Percentiles rank a stretch among this genome's conserved stretches.
These are phyloP conservation scores for Masticophis lateralis DNA, from an alignment of 2,797 vertebrate species.

Conservation along the genomic window DNA sequence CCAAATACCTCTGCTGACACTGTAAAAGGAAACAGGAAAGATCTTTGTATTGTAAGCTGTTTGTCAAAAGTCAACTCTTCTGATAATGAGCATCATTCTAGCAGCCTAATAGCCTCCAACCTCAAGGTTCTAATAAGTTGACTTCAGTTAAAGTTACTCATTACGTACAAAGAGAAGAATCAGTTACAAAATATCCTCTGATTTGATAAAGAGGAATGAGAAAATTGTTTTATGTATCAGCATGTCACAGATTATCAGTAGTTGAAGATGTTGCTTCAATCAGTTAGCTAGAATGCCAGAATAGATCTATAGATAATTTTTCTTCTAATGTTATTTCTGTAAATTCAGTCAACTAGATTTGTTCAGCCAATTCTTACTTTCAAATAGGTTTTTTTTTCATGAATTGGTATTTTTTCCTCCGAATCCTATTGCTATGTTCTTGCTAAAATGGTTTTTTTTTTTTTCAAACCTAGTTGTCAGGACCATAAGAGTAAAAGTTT, in stretches of 20 bases:
- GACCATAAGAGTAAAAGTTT: neutral
- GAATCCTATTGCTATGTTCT: neutral
- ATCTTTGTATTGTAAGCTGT: conserved; percentile 24
- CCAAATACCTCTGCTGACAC: conserved; percentile 36
- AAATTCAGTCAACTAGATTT: neutral
- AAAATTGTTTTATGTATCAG: neutral
- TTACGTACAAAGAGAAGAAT: neutral
- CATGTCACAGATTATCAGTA: neutral
- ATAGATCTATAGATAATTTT: neutral
- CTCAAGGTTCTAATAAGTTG: conserved; percentile 28
- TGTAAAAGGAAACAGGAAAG: conserved; percentile 32
- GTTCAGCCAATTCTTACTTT: neutral
- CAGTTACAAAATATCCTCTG: conserved; percentile 2
- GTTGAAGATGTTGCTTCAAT: neutral
- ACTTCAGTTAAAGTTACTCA: conserved; percentile 13
- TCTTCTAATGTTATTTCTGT: neutral
- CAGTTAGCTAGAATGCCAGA: neutral
- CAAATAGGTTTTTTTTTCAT: neutral
- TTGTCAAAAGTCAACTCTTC: conserved; percentile 19
- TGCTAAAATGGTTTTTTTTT: neutral
- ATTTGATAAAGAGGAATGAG: neutral
- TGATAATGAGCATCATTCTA: conserved; percentile 28
- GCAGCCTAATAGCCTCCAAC: conserved; percentile 11
- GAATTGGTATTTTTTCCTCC: neutral
- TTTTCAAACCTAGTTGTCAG: neutral